Evolutionary conservation across 2,113 vertebrate species (phyloP).

Genomic region (Menidia beryllina): DNA sequence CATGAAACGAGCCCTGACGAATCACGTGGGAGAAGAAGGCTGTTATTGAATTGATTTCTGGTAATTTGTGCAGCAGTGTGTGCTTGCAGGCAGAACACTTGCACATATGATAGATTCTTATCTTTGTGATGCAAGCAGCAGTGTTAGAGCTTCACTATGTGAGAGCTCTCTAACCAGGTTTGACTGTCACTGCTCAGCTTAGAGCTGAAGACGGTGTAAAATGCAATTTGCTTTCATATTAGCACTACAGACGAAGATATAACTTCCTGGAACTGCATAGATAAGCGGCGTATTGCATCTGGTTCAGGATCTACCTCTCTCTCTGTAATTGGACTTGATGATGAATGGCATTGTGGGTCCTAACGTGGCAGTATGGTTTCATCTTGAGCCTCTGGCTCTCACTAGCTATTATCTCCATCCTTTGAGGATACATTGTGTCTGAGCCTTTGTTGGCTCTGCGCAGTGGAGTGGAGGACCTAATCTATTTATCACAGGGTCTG

Average conservation of each 20-base stretch:
- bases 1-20: slow-evolving; percentile 35
- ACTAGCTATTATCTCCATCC: slow-evolving; percentile 77
- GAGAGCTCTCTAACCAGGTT: slow-evolving; percentile 46
- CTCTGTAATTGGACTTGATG: slow-evolving; percentile 74
- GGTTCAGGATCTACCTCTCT: slow-evolving; percentile 60
- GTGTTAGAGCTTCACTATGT: slow-evolving; percentile 51
- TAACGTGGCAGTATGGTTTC: slow-evolving; percentile 76
- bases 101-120: slow-evolving; percentile 49
- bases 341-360: slow-evolving; percentile 76
- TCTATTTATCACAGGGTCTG: slow-evolving; percentile 82
- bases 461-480: slow-evolving; percentile 76
- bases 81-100: slow-evolving; percentile 30
- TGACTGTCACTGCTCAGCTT: slow-evolving; percentile 32
- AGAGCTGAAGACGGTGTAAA: slow-evolving; percentile 35
- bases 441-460: slow-evolving; percentile 74
- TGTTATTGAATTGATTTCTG: slow-evolving; percentile 26
- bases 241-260: slow-evolving; percentile 53
- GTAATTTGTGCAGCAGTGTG: slow-evolving; percentile 10
- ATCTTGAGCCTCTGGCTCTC: slow-evolving; percentile 70
- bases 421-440: slow-evolving; percentile 74
- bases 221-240: slow-evolving; percentile 64
- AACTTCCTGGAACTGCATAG: slow-evolving; percentile 58
- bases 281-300: slow-evolving; percentile 52
- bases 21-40: background rate
- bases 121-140: slow-evolving; percentile 47